phyloP scores from a whole-genome alignment of 2,888 invertebrate genomes.

The Tetranychus truncatus region DNA sequence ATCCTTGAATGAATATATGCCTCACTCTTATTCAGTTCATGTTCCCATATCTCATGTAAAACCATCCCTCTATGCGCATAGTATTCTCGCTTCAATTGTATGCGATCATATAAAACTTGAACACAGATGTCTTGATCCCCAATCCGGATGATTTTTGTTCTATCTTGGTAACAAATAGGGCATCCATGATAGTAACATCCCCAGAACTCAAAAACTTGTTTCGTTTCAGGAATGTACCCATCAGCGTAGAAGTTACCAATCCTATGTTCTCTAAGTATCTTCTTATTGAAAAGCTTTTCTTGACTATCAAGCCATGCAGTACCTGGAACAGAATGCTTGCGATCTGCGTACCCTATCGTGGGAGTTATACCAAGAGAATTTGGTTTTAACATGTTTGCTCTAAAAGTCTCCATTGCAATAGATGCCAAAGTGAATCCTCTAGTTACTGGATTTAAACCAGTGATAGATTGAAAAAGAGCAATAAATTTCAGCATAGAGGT shows the following conservation, averaged over 20 bases:
- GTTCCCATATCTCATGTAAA: conserved; percentile 26
- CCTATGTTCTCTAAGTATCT: background rate
- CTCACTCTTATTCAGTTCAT: conserved; percentile 22
- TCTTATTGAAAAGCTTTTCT: background rate
- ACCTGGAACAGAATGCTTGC: background rate
- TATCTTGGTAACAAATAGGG: background rate
- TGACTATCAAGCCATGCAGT: conserved; percentile 11
- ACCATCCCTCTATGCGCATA: conserved; percentile 21
- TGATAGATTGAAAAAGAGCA: background rate
- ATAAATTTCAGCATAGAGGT: too few relatives aligned
- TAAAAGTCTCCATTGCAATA: conserved; percentile 22
- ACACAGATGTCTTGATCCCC: too few relatives aligned
- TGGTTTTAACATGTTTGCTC: conserved; percentile 17
- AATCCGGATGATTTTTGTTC: background rate
- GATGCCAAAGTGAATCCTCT: conserved; percentile 23
- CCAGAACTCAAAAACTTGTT: conserved; percentile 9
- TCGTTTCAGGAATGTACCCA: background rate
- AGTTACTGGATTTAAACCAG: conserved; percentile 22
- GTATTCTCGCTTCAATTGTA: background rate
- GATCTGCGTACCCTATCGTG: conserved; percentile 16
- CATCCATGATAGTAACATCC: conserved; percentile 9
- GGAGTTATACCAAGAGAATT: conserved; percentile 23
- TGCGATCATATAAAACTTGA: background rate
- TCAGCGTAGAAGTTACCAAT: conserved; percentile 11
- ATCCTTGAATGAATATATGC: background rate